These are phyloP conservation scores for Achatina immaculata DNA, from an alignment of 1,140 invertebrate genomes.

Conservation along the genomic window DNA sequence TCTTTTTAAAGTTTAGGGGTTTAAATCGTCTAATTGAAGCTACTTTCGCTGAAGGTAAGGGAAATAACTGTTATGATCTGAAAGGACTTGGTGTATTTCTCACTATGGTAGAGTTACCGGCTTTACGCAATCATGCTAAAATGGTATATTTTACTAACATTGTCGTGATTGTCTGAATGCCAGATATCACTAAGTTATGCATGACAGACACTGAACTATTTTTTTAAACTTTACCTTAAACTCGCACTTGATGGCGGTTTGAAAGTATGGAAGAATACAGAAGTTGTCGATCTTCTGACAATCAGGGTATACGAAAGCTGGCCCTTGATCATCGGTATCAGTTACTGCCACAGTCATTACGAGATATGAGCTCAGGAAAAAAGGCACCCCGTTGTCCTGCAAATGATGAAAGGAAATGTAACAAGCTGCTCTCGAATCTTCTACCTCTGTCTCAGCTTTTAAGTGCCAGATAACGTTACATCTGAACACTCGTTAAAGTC, in stretches of 20 bases:
- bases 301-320: conserved; percentile 43
- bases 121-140: no score
- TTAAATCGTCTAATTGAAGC: no score
- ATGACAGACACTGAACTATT: no score
- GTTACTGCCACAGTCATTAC: conserved; percentile 36
- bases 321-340: conserved; percentile 49
- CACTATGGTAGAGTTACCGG: no score
- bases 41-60: no score
- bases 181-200: no score
- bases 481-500: no score
- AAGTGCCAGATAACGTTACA: neutral
- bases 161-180: no score
- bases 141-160: no score
- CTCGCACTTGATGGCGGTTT: conserved; percentile 33
- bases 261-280: conserved; percentile 45
- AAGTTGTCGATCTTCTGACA: conserved; percentile 40
- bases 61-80: no score
- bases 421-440: neutral
- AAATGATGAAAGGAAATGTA: neutral
- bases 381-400: conserved; percentile 47
- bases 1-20: no score
- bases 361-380: conserved; percentile 16
- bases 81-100: no score
- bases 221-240: conserved; percentile 29
- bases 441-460: neutral